Conservation (phyloP, 2,113 vertebrate genomes). For the Ammodytes marinus region DNA sequence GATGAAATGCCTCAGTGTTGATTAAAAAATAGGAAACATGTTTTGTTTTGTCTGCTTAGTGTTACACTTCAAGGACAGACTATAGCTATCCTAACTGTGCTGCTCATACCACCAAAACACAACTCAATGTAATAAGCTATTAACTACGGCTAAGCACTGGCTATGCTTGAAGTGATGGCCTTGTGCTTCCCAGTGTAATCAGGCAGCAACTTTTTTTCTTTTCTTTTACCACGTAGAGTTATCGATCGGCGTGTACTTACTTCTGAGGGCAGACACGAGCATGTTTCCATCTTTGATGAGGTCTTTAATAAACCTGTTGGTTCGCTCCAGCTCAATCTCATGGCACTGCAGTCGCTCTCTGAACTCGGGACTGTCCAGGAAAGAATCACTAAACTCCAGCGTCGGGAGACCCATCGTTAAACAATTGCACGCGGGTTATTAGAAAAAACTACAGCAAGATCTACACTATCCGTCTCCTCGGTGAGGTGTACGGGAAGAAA, state of each 20-base stretch:
- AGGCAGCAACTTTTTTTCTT: not conserved
- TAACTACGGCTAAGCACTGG: not conserved
- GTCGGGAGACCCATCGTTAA: constrained; percentile 93
- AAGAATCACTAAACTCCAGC: constrained; percentile 97
- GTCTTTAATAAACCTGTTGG: constrained; percentile 98
- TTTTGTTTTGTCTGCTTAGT: not conserved
- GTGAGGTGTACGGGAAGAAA: not conserved
- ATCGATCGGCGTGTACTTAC: constrained; percentile 82
- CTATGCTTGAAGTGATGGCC: constrained; percentile 35
- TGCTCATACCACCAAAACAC: not conserved
- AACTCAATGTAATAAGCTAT: not conserved
- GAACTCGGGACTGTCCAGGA: constrained; percentile 97
- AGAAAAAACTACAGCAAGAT: not conserved
- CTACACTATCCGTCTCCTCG: not conserved
- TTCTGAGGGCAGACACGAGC: constrained; percentile 92
- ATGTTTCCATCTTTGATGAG: constrained; percentile 96
- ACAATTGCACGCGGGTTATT: constrained; percentile 12
- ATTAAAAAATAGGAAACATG: not conserved
- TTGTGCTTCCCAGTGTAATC: constrained; percentile 15
- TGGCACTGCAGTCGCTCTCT: constrained; percentile 96
- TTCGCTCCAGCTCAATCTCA: constrained; percentile 95
- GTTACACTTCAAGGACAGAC: not conserved
- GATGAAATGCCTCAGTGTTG: not conserved
- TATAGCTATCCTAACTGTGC: not conserved
- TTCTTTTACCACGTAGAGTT: not conserved